Evolutionary conservation across 2,797 vertebrate species (phyloP).

Genomic region (Loris lydekkerianus): DNA sequence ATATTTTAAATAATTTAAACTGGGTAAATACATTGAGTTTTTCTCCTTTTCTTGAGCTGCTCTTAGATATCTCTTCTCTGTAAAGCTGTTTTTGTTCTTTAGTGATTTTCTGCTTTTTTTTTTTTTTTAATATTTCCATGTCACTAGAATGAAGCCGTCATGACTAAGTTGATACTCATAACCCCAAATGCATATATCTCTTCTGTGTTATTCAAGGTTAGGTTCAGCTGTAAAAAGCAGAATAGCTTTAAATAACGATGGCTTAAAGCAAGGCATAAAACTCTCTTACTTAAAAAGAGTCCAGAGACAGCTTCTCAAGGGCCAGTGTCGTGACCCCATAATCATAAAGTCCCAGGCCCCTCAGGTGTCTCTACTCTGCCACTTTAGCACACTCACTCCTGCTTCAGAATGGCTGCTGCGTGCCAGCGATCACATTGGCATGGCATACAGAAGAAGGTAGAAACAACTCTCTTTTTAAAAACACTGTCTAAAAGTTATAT

Average conservation of each 20-base stretch:
- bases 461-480: neutral
- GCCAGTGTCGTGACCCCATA: neutral
- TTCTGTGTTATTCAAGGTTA: neutral
- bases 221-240: neutral
- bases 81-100: neutral
- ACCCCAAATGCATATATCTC: neutral
- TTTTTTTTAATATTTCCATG: neutral
- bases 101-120: neutral
- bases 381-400: neutral
- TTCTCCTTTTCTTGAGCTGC: neutral
- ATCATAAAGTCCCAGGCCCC: neutral
- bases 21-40: neutral
- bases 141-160: neutral
- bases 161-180: neutral
- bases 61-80: neutral
- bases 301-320: neutral
- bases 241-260: neutral
- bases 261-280: neutral
- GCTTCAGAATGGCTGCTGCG: neutral
- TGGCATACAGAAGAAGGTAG: neutral
- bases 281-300: neutral
- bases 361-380: neutral
- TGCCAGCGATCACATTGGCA: neutral
- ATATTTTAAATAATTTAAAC: constrained; percentile 45
- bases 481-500: neutral